Evolutionary conservation across 2,888 invertebrate genomes (phyloP), one percentile per base, ranked within the genome.

Genomic region (Aleiodes leptofemur): DNA sequence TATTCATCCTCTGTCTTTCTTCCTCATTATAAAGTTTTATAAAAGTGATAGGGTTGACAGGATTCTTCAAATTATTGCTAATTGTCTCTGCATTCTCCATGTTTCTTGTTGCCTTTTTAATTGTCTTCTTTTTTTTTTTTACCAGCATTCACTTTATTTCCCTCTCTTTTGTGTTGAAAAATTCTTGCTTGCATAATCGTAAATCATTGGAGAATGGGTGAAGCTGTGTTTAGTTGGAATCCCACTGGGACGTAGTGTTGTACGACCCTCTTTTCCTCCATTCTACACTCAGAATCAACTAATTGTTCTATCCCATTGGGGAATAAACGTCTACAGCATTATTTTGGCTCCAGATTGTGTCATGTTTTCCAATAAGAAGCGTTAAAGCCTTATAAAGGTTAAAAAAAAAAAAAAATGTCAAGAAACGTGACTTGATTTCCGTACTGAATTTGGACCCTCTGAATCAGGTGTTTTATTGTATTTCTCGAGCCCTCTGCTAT

Each of bases 391-490:
- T 14, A 43, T 31, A 68, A 51, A 23, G 51, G 2, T 23, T 1
- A 23, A 23, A 23, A 23, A 23, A 23, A 23, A 23, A 23, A 23
- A 23, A 23, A 31, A 7, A 31, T 50, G 16, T 23, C n/a, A 68
- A 23, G 16, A 43, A 68, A 68, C 53, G 68, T 68, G 68, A 68
- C 68, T 68, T 51, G 68, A 64, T 43, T 64, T 48, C 16, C 38
- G 9, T 51, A 51, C 50, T 53, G 51, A 51, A 68, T 68, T 23
- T 31, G 13, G 50, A 31, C 51, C 51, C n/a, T 9, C 48, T 51
- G 68, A 23, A 51, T 68, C 68, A 68, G 68, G 68, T 68, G 68
- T 68, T 68, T 50, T 51, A 68, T 68, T 68, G 68, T 68, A 43
- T 43, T 23, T 23, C 23, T 9, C 16, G 14, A 14, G 31, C 29